A percentile compares a stretch with the other conserved stretches of the same genome.
Conservation (phyloP, 2,888 invertebrate species). For the Parascotia fuliginaria region DNA sequence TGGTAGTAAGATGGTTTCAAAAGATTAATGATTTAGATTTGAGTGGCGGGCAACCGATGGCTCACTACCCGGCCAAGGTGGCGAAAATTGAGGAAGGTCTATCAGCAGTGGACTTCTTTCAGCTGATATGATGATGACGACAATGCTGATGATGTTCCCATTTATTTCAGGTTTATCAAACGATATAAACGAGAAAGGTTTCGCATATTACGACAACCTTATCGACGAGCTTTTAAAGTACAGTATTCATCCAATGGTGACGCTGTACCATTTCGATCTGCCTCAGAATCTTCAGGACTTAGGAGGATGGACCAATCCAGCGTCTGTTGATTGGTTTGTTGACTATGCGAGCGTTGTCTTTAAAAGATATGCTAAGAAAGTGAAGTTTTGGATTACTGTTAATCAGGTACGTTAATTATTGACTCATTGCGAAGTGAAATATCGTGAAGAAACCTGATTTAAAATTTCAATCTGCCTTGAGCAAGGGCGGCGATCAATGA, state of each 20-base stretch:
- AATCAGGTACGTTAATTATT: conserved; percentile 65
- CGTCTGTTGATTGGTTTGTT: conserved; percentile 70
- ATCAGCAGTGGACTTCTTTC: too few relatives aligned
- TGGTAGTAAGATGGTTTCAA: too few relatives aligned
- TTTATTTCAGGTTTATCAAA: conserved; percentile 63
- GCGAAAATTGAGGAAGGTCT: too few relatives aligned
- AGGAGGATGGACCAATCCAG: conserved; percentile 69
- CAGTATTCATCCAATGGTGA: conserved; percentile 67
- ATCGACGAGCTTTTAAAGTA: conserved; percentile 76
- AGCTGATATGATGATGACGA: too few relatives aligned
- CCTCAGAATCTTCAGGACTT: conserved; percentile 67
- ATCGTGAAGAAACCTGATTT: too few relatives aligned
- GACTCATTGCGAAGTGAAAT: too few relatives aligned
- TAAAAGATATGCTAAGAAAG: conserved; percentile 74
- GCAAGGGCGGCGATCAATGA: too few relatives aligned
- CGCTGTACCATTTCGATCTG: conserved; percentile 68
- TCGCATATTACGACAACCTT: conserved; percentile 84
- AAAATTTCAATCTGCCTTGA: too few relatives aligned
- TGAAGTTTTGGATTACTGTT: conserved; percentile 86
- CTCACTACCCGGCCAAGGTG: too few relatives aligned
- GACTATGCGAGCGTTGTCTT: conserved; percentile 77
- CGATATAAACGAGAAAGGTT: conserved; percentile 67
- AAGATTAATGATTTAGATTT: too few relatives aligned
- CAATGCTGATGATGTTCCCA: too few relatives aligned
- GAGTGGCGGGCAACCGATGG: too few relatives aligned